These are phyloP conservation scores for Lepisosteus oculatus DNA, from an alignment of 2,113 vertebrate genomes.

Conservation along the genomic window DNA sequence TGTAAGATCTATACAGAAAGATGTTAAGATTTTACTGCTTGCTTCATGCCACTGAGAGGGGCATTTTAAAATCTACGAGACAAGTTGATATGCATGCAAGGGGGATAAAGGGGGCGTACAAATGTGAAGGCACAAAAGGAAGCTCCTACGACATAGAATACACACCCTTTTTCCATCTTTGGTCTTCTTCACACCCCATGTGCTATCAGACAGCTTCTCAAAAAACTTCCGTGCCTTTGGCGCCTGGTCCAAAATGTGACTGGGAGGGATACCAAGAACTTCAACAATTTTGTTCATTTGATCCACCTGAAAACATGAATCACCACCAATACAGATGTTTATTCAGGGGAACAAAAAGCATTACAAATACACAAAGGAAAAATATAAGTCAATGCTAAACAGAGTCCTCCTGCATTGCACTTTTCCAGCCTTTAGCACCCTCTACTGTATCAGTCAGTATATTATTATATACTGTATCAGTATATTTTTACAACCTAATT, in stretches of 20 bases:
- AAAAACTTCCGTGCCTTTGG: conserved; percentile 99
- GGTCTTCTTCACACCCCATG: conserved; percentile 99
- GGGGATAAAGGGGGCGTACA: no score
- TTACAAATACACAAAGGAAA: no score
- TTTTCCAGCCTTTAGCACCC: background rate
- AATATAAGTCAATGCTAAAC: no score
- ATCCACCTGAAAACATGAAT: conserved; percentile 75
- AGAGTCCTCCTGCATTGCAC: background rate
- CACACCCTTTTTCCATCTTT: conserved; percentile 99
- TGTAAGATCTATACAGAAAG: no score
- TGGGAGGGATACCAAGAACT: conserved; percentile 90
- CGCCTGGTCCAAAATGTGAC: conserved; percentile 98
- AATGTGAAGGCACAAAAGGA: no score
- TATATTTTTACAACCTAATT: background rate
- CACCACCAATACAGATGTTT: no score
- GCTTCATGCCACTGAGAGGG: no score
- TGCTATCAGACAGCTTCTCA: conserved; percentile 96
- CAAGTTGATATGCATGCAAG: no score
- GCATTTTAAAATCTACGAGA: no score
- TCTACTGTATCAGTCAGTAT: background rate
- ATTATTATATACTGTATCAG: background rate
- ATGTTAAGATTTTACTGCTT: no score
- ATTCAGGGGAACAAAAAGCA: no score
- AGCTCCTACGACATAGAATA: background rate
- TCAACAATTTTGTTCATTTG: conserved; percentile 99